phyloP scores from a whole-genome alignment of 2,888 invertebrate species.

The Vanessa cardui region DNA sequence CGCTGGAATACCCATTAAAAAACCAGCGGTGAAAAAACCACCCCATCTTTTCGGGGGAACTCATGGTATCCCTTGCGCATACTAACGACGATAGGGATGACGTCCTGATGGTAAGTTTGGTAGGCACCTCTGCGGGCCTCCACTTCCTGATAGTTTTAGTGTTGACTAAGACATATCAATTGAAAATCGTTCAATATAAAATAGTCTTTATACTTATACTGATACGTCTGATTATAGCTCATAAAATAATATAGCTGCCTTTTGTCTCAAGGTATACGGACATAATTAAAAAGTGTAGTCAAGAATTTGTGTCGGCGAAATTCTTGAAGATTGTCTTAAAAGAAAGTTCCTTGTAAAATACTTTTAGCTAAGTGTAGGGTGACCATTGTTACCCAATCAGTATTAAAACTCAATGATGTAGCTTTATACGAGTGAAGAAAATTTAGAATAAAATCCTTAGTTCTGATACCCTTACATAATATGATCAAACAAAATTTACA shows the following conservation, averaged over 20 bases:
- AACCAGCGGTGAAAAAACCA: no score
- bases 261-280: slow-evolving; percentile 1
- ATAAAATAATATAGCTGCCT: background rate
- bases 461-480: no score
- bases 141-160: no score
- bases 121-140: no score
- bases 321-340: slow-evolving; percentile 11
- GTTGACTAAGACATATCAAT: background rate
- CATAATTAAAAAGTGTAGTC: slow-evolving; percentile 23
- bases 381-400: background rate
- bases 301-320: slow-evolving; percentile 13
- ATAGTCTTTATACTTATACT: background rate
- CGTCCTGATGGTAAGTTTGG: no score
- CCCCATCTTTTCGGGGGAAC: no score
- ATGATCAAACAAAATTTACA: no score
- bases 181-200: slow-evolving; percentile 6
- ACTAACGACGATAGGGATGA: no score
- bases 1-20: no score
- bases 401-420: background rate
- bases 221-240: background rate
- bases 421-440: background rate
- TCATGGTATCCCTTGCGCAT: no score
- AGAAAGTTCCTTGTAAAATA: slow-evolving; percentile 12
- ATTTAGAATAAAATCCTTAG: no score
- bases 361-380: slow-evolving; percentile 4